A percentile compares a stretch with the other conserved stretches of the same genome.
Evolutionary conservation across 2,113 vertebrate species (phyloP).

Genomic region (Gobius niger): DNA sequence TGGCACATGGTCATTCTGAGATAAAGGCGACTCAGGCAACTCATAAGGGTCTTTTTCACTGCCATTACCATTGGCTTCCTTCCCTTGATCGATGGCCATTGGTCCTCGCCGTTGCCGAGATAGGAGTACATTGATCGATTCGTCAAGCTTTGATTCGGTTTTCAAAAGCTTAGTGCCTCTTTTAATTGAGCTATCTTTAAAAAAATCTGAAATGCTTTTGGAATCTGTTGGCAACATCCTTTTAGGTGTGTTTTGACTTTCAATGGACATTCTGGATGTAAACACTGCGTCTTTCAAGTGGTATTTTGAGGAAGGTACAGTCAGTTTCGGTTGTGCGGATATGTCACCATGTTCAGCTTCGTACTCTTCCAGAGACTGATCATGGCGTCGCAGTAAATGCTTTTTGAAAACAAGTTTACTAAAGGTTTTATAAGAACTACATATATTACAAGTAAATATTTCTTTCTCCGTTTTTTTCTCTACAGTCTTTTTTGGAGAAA

Average conservation of each 20-base stretch:
- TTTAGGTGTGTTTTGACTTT: slow-evolving; percentile 56
- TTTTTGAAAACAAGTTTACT: slow-evolving; percentile 87
- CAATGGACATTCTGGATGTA: slow-evolving; percentile 62
- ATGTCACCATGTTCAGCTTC: slow-evolving; percentile 29
- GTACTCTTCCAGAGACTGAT: slow-evolving; percentile 63
- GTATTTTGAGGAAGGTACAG: slow-evolving; percentile 32
- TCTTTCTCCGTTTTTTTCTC: slow-evolving; percentile 37
- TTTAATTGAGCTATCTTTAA: slow-evolving; percentile 83
- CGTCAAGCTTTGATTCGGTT: slow-evolving; percentile 83
- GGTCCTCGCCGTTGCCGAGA: slow-evolving; percentile 81
- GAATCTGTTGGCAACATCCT: slow-evolving; percentile 70
- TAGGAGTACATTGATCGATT: slow-evolving; percentile 82
- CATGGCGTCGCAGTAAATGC: slow-evolving; percentile 85
- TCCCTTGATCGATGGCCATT: slow-evolving; percentile 70
- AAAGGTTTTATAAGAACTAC: slow-evolving; percentile 84
- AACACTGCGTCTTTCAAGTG: slow-evolving; percentile 56
- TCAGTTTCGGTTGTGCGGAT: slow-evolving; percentile 40
- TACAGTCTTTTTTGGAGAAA: slow-evolving; percentile 45
- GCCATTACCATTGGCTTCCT: slow-evolving; percentile 73
- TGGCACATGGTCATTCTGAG: slow-evolving; percentile 75
- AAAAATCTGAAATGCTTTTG: slow-evolving; percentile 81
- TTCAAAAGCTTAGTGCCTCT: slow-evolving; percentile 82
- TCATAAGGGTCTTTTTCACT: slow-evolving; percentile 71
- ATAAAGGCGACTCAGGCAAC: slow-evolving; percentile 73
- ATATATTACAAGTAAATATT: slow-evolving; percentile 83